Percentiles rank a stretch among this genome's conserved stretches.
phyloP scores from a whole-genome alignment of 2,113 vertebrate genomes.

The Sylvilagus bachmani region DNA sequence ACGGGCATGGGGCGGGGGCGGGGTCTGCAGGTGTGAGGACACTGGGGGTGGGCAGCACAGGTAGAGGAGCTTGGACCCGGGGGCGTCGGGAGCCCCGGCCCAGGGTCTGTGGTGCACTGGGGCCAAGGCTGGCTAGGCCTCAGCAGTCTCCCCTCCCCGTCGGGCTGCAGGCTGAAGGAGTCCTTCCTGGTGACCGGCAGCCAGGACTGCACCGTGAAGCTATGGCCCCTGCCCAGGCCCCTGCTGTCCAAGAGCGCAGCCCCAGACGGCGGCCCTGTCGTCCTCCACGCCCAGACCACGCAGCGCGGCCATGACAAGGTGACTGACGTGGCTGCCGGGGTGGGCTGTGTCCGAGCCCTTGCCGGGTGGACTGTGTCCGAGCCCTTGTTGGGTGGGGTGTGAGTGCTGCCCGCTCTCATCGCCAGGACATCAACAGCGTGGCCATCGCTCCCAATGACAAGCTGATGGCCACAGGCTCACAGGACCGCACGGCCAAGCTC shows the following conservation, averaged over 20 bases:
- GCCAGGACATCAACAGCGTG: slow-evolving; percentile 96
- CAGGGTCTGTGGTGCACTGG: not conserved
- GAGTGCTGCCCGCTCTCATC: not conserved
- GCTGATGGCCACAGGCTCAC: slow-evolving; percentile 95
- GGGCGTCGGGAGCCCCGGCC: too few species aligned
- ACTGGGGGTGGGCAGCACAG: not conserved
- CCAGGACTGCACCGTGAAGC: slow-evolving; percentile 97
- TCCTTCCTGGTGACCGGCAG: slow-evolving; percentile 95
- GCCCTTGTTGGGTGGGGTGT: too few species aligned
- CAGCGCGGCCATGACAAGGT: slow-evolving; percentile 96
- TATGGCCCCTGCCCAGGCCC: slow-evolving; percentile 93
- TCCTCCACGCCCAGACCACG: slow-evolving; percentile 89
- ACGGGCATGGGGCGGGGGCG: not conserved
- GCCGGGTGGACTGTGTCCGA: not conserved
- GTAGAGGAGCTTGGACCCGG: not conserved
- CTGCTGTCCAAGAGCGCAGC: slow-evolving; percentile 76
- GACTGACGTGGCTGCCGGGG: not conserved
- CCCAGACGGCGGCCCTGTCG: slow-evolving; percentile 36
- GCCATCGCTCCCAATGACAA: slow-evolving; percentile 96
- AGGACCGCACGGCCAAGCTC: slow-evolving; percentile 96
- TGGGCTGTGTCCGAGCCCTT: not conserved
- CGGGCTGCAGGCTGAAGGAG: slow-evolving; percentile 91
- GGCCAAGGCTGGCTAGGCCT: not conserved
- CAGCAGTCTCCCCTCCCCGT: not conserved
- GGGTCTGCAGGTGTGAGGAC: not conserved